These are phyloP conservation scores for Pheosia gnoma DNA, from an alignment of 2,888 invertebrate genomes.

Conservation along the genomic window DNA sequence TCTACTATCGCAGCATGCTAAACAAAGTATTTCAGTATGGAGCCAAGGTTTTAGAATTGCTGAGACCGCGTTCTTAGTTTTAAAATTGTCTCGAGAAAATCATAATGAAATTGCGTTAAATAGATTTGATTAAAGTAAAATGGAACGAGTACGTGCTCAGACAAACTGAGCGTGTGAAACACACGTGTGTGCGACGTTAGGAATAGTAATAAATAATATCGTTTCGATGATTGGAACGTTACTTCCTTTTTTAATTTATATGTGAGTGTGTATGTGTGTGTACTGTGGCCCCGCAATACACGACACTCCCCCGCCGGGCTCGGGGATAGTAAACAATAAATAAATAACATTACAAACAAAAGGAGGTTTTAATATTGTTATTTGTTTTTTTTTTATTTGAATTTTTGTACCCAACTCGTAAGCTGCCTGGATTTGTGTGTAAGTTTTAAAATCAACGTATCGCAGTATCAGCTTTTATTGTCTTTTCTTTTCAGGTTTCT, in stretches of 20 bases:
- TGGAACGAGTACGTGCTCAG: not conserved
- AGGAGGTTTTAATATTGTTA: slow-evolving; percentile 27
- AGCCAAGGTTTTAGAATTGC: no score
- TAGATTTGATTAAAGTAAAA: no score
- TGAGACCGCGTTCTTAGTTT: no score
- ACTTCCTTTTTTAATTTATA: slow-evolving; percentile 79
- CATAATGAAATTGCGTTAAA: no score
- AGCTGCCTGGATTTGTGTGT: slow-evolving; percentile 66
- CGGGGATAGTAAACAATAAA: slow-evolving; percentile 78
- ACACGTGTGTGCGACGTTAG: slow-evolving; percentile 32
- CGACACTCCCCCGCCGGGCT: slow-evolving; percentile 57
- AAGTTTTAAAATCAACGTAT: slow-evolving; percentile 49
- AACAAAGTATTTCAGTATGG: no score
- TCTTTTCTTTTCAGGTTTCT: slow-evolving; percentile 20
- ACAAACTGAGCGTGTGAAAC: slow-evolving; percentile 12
- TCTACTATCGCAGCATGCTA: no score
- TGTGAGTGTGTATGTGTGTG: slow-evolving; percentile 73
- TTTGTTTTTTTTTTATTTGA: slow-evolving; percentile 27
- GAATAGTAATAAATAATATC: slow-evolving; percentile 43
- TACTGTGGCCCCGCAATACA: slow-evolving; percentile 72
- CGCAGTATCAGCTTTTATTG: slow-evolving; percentile 19
- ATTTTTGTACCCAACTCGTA: slow-evolving; percentile 22
- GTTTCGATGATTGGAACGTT: slow-evolving; percentile 74
- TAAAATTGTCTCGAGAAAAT: no score
- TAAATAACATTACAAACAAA: slow-evolving; percentile 56